Base-by-base conservation (phyloP, 2,797 vertebrate species). In the Myioborus miniatus region DNA sequence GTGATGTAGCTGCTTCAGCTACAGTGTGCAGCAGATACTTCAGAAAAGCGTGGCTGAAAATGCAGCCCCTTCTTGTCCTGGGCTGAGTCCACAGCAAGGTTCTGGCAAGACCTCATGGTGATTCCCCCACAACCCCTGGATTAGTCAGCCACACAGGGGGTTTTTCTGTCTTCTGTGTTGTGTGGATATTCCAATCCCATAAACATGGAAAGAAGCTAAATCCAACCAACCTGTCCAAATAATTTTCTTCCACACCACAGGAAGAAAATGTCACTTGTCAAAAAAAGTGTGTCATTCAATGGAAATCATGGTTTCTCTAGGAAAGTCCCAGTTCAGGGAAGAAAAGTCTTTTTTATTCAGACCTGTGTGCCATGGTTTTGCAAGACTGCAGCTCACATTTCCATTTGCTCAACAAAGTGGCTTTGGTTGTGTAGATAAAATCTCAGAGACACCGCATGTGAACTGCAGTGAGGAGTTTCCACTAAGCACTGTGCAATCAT, bases 401-500 rank as follows among this genome's bases (percentile, higher is more conserved):
- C 93, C 93, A 93, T 91, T 96, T 52, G 84, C 91, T 97, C 90
- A 89, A n/a, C 4, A 1, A 7, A 71, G 90, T 1, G 47, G 78
- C 87, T 44, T 52, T 7, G 21, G 92, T 86, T 83, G 89, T 41
- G 47, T 9, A 92, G 92, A 95, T 94, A 83, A 75, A 44, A 95
- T 94, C 90, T 96, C 75, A 78, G 46, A 20, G 52, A 14, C 16
- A 7, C 64, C 89, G 29, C 34, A 12, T 8, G 7, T 19, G n/a
- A 92, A 8, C 26, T 52, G 11, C 44, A 59, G 49, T 2, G 32
- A 87, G 18, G 32, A 80, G 62, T 95, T 95, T 94, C 90, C 92
- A 87, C 47, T 62, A 21, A n/a, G 32, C 17, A 8, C n/a, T 70
- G 49, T 2, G 6, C 21, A 55, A 23, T 8, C 58, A 37, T 2